Evolutionary conservation across 2,888 invertebrate species (phyloP), one percentile per base, ranked within the genome.

Genomic region (Nomada fabriciana): DNA sequence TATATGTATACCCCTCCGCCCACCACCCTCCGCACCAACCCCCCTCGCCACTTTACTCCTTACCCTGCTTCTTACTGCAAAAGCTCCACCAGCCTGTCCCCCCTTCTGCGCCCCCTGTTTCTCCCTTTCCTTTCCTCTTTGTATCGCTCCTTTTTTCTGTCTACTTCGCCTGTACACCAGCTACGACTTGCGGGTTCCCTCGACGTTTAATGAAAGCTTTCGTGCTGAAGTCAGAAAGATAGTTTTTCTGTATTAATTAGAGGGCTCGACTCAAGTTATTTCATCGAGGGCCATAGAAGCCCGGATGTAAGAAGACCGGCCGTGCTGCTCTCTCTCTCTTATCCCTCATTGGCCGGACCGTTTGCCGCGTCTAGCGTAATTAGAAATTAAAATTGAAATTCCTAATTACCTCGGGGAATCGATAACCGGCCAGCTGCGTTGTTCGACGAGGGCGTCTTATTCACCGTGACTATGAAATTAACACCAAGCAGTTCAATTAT

Each of bases 1-100:
- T 88, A 81, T 85, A 84, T 82, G 82, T 88, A 87, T 88, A 79
- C 78, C 77, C 65, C 23, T 47, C 23, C 60, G 60, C 64, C 70
- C 71, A 43, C 73, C 60, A 20, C 0, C 36, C 36, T 5, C 36
- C 7, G 36, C 36, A 5, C 7, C 36, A 36, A 7, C 36, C 36
- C 0, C 60, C 69, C 71, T 11, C 60, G 42, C 47, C 81, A 76
- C 83, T 82, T 83, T 83, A 76, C 83, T 83, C 82, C 78, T 83
- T 83, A 65, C 83, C 55, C 60, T 73, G 83, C 68, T 84, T 79
- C 72, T 84, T 84, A 83, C 83, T 68, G 83, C 83, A 36, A 82
- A 72, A 82, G 78, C 83, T 80, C 72, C 20, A 59, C 69, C 61
- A 65, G 69, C 63, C 68, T 50, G 43, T 61, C 76, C 60, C 69